phyloP scores from a whole-genome alignment of 2,797 vertebrate species.

The Chiroxiphia lanceolata region DNA sequence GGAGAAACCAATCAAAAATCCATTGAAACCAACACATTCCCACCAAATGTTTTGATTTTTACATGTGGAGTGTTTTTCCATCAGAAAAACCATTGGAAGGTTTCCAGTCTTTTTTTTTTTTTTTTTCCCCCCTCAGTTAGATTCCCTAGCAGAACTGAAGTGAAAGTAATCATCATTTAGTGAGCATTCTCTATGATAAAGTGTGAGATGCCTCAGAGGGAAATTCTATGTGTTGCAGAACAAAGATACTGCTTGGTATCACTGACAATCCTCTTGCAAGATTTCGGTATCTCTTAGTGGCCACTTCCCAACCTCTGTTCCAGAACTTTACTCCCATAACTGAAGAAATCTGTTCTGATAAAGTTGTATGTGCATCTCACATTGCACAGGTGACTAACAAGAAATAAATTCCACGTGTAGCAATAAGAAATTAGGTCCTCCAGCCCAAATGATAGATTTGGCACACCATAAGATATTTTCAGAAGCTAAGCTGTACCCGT shows the following conservation, averaged over 20 bases:
- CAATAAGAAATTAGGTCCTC: not conserved
- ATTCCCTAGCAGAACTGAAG: slow-evolving; percentile 9
- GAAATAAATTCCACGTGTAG: not conserved
- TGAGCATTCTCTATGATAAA: not conserved
- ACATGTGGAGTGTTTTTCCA: slow-evolving; percentile 10
- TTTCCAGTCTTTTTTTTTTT: not conserved
- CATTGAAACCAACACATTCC: not conserved
- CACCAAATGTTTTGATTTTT: slow-evolving; percentile 33
- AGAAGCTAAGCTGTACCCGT: not conserved
- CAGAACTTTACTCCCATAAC: not conserved
- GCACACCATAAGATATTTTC: not conserved
- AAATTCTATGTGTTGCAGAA: slow-evolving; percentile 1
- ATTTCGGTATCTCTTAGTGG: not conserved
- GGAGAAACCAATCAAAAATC: slow-evolving; percentile 30
- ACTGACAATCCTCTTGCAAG: slow-evolving; percentile 8
- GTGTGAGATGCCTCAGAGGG: slow-evolving; percentile 22
- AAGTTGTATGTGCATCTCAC: not conserved
- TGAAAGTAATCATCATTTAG: slow-evolving; percentile 33
- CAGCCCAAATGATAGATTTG: not conserved
- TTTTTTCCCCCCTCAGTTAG: not conserved
- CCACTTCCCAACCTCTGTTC: not conserved
- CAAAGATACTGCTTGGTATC: not conserved
- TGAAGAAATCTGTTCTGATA: not conserved
- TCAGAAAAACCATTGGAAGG: not conserved
- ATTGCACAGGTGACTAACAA: not conserved